Evolutionary conservation across 1,140 invertebrate genomes (phyloP).

Genomic region (Riptortus pedestris): DNA sequence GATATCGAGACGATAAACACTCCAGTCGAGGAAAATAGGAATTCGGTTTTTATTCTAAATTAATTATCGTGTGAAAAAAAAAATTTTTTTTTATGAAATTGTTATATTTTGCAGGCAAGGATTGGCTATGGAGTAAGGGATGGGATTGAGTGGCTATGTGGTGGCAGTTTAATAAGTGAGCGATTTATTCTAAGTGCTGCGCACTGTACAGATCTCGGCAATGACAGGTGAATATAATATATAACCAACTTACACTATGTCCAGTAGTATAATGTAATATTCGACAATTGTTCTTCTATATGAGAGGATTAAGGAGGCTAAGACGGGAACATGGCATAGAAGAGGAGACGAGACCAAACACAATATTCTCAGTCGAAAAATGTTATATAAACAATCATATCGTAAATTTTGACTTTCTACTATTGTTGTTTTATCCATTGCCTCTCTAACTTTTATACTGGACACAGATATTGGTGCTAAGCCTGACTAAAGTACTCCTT

Average conservation of each 20-base stretch:
- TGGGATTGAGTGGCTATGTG: constrained; percentile 34
- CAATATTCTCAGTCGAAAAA: neutral
- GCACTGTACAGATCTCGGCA: constrained; percentile 36
- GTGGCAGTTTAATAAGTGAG: constrained; percentile 42
- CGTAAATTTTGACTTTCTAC: no score
- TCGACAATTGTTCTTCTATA: neutral
- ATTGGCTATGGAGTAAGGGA: constrained; percentile 31
- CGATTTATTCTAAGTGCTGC: constrained; percentile 42
- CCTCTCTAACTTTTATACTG: no score
- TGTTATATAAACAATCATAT: neutral
- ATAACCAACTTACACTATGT: neutral
- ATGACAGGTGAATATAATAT: constrained; percentile 9
- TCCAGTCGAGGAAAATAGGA: no score
- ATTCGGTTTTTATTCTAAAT: no score
- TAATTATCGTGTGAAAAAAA: no score
- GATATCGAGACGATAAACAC: no score
- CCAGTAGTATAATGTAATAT: neutral
- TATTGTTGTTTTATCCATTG: no score
- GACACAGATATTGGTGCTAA: no score
- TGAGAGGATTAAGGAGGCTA: neutral
- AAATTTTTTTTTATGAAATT: no score
- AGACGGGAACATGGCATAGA: neutral
- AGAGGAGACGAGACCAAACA: neutral
- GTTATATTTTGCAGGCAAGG: no score
- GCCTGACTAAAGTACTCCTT: no score